phyloP scores from a whole-genome alignment of 2,888 invertebrate species.

The Drosophila melanosoma region DNA sequence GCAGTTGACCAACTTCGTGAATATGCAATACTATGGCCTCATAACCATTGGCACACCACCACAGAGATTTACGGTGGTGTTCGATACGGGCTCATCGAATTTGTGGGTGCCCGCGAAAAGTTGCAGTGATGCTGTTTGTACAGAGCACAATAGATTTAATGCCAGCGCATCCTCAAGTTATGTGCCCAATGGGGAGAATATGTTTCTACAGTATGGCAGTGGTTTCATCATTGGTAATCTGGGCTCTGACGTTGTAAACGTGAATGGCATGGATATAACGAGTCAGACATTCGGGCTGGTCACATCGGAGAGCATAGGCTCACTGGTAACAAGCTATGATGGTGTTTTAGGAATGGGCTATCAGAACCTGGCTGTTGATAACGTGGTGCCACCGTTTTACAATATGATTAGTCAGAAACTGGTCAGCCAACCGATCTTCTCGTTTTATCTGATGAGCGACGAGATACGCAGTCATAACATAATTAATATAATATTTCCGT shows the following conservation, averaged over 20 bases:
- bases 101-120: conserved; percentile 89
- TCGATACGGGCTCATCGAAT: conserved; percentile 88
- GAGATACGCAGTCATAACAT: conserved; percentile 70
- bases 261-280: conserved; percentile 88
- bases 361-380: conserved; percentile 92
- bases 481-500: background rate
- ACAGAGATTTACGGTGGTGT: conserved; percentile 95
- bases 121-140: conserved; percentile 88
- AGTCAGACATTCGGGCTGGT: conserved; percentile 97
- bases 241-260: conserved; percentile 86
- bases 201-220: conserved; percentile 95
- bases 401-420: conserved; percentile 93
- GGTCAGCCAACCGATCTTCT: conserved; percentile 91
- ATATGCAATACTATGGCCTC: conserved; percentile 77
- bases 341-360: conserved; percentile 98
- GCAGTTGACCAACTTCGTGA: conserved; percentile 49
- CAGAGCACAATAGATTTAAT: conserved; percentile 97
- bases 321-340: conserved; percentile 96
- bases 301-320: conserved; percentile 90
- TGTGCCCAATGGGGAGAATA: conserved; percentile 92
- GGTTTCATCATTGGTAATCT: conserved; percentile 53
- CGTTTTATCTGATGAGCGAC: conserved; percentile 94
- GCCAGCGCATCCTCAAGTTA: conserved; percentile 92
- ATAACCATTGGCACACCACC: conserved; percentile 96
- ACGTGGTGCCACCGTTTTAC: conserved; percentile 95